Conservation (phyloP, 2,113 vertebrate genomes). For the Gallinago jamesoni region DNA sequence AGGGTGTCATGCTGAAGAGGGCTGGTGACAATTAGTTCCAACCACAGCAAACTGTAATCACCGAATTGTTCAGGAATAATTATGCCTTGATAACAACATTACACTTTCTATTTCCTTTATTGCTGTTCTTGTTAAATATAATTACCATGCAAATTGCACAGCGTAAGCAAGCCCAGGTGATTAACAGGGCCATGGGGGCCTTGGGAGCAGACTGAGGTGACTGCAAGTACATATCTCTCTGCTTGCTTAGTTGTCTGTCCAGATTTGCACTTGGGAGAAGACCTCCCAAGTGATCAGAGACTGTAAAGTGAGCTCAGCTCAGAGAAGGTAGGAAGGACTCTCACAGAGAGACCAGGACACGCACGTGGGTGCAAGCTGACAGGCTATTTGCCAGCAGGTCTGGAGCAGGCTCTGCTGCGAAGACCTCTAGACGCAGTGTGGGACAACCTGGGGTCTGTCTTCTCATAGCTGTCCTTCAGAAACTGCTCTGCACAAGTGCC, state of each 20-base stretch:
- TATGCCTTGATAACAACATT: slow-evolving; percentile 70
- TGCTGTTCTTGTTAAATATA: slow-evolving; percentile 73
- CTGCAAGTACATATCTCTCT: slow-evolving; percentile 12
- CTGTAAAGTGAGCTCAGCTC: not conserved
- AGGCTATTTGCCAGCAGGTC: not conserved
- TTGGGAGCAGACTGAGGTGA: slow-evolving; percentile 21
- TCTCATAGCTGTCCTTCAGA: not conserved
- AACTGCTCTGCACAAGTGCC: not conserved
- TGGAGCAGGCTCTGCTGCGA: not conserved
- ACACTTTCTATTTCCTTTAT: slow-evolving; percentile 69
- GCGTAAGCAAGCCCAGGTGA: slow-evolving; percentile 64
- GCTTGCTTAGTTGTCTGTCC: slow-evolving; percentile 6
- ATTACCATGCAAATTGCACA: slow-evolving; percentile 70
- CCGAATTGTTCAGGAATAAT: slow-evolving; percentile 69
- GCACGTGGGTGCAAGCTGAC: not conserved
- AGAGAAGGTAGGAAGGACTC: not conserved
- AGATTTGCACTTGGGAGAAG: not conserved
- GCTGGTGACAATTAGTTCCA: slow-evolving; percentile 38
- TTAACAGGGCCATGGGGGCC: slow-evolving; percentile 22
- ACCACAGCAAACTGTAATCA: slow-evolving; percentile 62
- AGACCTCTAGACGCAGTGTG: not conserved
- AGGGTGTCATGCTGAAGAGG: not conserved
- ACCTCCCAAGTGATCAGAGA: fast-evolving
- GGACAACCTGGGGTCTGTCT: not conserved
- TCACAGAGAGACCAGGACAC: not conserved